phyloP scores from a whole-genome alignment of 64 coral and sea anemone genomes.

The Catalaphyllia jardinei region DNA sequence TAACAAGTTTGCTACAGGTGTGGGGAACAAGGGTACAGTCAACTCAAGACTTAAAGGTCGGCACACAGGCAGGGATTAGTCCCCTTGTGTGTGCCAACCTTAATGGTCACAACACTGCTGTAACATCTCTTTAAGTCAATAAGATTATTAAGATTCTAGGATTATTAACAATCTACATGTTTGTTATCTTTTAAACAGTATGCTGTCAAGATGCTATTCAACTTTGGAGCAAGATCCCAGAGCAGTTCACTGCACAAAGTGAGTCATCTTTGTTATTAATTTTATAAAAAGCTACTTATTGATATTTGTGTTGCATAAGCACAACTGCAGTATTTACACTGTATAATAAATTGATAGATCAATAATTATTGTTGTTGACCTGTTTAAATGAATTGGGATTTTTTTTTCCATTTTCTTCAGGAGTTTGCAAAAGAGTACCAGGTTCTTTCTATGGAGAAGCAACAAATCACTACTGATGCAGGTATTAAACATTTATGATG shows the following conservation, averaged over 20 bases:
- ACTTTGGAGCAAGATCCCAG: slow-evolving; percentile 55
- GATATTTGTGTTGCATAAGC: too few species aligned
- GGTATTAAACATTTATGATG: neutral
- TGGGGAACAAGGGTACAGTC: too few species aligned
- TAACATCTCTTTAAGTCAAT: neutral
- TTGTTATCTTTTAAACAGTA: slow-evolving; percentile 33
- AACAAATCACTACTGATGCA: neutral
- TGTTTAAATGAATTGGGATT: too few species aligned
- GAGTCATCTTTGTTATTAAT: neutral
- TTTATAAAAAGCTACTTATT: too few species aligned
- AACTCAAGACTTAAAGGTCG: too few species aligned
- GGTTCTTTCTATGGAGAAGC: slow-evolving; percentile 48
- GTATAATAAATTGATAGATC: too few species aligned
- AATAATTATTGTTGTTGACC: too few species aligned
- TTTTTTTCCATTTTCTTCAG: slow-evolving; percentile 12
- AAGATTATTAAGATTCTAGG: neutral
- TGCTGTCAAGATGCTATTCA: slow-evolving; percentile 88
- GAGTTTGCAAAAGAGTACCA: slow-evolving; percentile 74
- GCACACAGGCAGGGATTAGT: too few species aligned
- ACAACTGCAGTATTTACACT: too few species aligned
- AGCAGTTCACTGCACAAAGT: slow-evolving; percentile 55
- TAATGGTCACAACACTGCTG: neutral
- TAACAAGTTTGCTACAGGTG: too few species aligned
- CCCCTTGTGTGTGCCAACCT: too few species aligned
- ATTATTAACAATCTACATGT: too few species aligned